Conservation (phyloP, 37 sponge, comb jelly and placozoan species). For the Crambe crambe region DNA sequence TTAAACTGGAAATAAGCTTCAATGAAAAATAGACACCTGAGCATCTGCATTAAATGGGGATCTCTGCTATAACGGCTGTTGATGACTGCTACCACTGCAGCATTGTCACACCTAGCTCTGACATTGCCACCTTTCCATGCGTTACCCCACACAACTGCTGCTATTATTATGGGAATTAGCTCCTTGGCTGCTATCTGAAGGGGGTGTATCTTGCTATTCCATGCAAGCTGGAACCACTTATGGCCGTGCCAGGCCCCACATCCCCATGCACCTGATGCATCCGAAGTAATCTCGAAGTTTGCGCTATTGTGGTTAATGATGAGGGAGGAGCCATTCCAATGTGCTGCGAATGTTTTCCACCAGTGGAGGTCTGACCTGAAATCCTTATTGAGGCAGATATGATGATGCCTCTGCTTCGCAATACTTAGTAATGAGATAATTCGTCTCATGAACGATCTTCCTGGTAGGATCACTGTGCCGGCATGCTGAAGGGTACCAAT, state of each 20-base stretch:
- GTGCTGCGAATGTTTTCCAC: conserved; percentile 34
- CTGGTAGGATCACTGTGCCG: conserved; percentile 29
- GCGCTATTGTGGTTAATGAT: background rate
- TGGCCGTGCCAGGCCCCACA: conserved; percentile 19
- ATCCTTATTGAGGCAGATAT: conserved; percentile 37
- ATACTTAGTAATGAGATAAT: background rate
- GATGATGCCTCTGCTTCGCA: background rate
- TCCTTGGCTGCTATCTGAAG: background rate
- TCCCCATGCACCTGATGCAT: conserved; percentile 37
- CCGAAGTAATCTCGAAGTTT: background rate
- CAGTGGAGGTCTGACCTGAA: conserved; percentile 34
- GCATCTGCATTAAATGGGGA: conserved; percentile 39
- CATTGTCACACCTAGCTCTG: background rate
- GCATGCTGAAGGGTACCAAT: conserved; percentile 27
- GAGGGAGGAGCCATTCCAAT: conserved; percentile 43
- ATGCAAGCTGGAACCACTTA: background rate
- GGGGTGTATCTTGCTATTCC: background rate
- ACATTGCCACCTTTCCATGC: too few relatives aligned
- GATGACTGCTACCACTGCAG: conserved; percentile 13
- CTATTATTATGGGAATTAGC: conserved; percentile 1
- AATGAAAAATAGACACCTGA: conserved; percentile 46
- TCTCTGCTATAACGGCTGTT: conserved; percentile 8
- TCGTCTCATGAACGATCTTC: background rate
- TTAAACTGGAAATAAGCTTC: conserved; percentile 7
- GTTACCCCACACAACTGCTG: conserved; percentile 14